phyloP scores from a whole-genome alignment of 2,888 invertebrate species.

The Calameuta idolon region DNA sequence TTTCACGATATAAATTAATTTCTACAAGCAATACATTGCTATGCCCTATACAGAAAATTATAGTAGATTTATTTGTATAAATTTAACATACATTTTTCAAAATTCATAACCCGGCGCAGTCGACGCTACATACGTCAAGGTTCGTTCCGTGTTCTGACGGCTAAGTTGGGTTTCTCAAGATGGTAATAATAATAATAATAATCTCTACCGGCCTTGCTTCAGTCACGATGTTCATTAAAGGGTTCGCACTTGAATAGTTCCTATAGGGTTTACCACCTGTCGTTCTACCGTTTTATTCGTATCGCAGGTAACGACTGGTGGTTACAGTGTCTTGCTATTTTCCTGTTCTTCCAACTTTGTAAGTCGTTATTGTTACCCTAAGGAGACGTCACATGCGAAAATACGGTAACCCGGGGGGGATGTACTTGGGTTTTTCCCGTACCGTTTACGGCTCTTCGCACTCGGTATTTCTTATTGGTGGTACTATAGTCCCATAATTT shows the following conservation, averaged over 20 bases:
- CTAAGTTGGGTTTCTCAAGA: background rate
- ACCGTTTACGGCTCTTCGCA: background rate
- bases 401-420: background rate
- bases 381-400: background rate
- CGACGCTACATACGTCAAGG: background rate
- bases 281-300: constrained; percentile 30
- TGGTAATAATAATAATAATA: constrained; percentile 22
- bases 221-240: constrained; percentile 28
- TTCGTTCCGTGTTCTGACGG: background rate
- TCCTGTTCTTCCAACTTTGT: background rate
- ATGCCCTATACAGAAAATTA: background rate
- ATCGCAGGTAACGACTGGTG: constrained; percentile 48
- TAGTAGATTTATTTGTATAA: background rate
- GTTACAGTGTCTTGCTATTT: constrained; percentile 40
- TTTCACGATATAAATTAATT: constrained; percentile 4
- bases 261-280: constrained; percentile 34
- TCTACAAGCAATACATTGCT: background rate
- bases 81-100: background rate
- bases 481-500: background rate
- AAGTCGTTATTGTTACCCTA: background rate
- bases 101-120: background rate
- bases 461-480: background rate
- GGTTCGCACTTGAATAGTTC: constrained; percentile 8
- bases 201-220: constrained; percentile 25
- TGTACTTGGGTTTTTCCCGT: background rate